phyloP scores from a whole-genome alignment of 2,113 vertebrate species.

The Leptodactylus fuscus region DNA sequence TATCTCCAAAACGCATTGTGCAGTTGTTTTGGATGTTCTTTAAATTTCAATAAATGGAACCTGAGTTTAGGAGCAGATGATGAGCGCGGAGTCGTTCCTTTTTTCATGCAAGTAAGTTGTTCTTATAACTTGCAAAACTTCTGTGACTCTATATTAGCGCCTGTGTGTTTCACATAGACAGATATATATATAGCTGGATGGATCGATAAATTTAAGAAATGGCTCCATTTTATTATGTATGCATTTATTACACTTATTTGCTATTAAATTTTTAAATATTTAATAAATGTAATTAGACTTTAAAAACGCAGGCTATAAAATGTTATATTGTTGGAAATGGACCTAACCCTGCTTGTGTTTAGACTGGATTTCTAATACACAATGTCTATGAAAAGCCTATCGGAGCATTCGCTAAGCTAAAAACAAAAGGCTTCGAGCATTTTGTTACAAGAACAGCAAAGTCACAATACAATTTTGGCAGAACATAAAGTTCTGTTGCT shows the following conservation, averaged over 20 bases:
- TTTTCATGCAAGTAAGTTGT: no score
- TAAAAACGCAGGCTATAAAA: neutral
- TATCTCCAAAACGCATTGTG: no score
- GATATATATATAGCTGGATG: neutral
- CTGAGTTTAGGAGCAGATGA: no score
- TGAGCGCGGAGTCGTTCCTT: no score
- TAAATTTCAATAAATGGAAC: no score
- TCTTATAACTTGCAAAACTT: no score
- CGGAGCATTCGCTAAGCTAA: slow-evolving; percentile 36
- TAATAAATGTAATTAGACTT: neutral
- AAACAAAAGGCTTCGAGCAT: slow-evolving; percentile 40
- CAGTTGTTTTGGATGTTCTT: no score
- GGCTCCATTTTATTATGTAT: neutral
- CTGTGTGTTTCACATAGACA: no score
- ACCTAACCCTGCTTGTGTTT: neutral
- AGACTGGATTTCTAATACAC: neutral
- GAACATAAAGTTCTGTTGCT: slow-evolving; percentile 72
- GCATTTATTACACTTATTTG: neutral
- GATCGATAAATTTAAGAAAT: neutral
- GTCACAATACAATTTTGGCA: slow-evolving; percentile 70
- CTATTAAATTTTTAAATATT: neutral
- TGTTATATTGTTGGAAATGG: neutral
- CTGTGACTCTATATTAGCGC: no score
- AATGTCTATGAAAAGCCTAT: slow-evolving; percentile 18
- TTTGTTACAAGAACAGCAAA: slow-evolving; percentile 30